Base-by-base conservation (phyloP, 2,113 vertebrate genomes). In the Rhea americana region DNA sequence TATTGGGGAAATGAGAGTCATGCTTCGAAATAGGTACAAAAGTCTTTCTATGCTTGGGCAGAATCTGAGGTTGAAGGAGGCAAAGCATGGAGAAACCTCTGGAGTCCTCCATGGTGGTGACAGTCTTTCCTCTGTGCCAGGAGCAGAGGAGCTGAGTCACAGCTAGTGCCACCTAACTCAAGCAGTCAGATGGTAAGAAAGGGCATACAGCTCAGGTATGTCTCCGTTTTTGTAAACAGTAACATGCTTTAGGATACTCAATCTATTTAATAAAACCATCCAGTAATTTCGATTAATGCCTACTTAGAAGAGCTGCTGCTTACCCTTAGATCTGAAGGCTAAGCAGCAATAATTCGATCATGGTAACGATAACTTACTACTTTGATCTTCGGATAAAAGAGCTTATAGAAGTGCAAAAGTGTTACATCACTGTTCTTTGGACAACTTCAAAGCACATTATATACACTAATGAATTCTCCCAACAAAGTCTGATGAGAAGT, bases 371-470 rank as follows among this genome's bases (percentile, higher is more conserved):
- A 90, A 94, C 92, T 79, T 88, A 76, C 35, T 83, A 70, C 94
- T 95, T 96, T 96, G 93, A 96, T 96, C 94, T 91, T 93, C 91
- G 92, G 93, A 96, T 96, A 96, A 97, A 97, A 96, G 94, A 90
- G 93, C 85, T 84, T 71, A 66, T 78, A 78, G 85, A 95, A 94
- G 86, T 89, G 91, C 53, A 94, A 91, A 95, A 95, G 85, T 93
- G 91, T 93, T 96, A 93, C 92, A 95, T 85, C 92, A 93, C 93
- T 1, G 4, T 83, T 96, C 91, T 72, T 91, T 77, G 94, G 91
- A 89, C 89, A 95, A 86, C 95, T 94, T 97, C 96, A 95, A 92
- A 96, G 93, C 55, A 5, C 59, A 62, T 83, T 96, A 50, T 84
- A 85, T 93, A 91, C 77, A 88, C 90, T 95, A 94, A 93, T 94